Conservation (phyloP, 2,113 vertebrate genomes). For the Coturnix japonica region DNA sequence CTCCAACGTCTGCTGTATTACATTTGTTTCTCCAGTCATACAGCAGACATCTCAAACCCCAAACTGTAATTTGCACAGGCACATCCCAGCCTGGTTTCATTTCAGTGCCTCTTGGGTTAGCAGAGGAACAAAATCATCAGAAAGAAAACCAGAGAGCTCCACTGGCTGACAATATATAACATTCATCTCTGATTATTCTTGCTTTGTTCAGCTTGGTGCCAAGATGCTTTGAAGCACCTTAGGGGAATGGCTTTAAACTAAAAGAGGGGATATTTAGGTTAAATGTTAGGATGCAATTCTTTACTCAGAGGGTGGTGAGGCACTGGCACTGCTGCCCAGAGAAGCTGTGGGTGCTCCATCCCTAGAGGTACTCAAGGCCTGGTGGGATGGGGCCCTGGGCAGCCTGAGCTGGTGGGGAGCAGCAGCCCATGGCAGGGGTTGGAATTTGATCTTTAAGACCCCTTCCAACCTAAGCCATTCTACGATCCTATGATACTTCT, state of each 20-base stretch:
- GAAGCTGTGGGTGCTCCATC: too few relatives aligned
- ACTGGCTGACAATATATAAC: neutral
- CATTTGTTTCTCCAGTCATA: neutral
- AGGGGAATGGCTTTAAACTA: too few relatives aligned
- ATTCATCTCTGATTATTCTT: neutral
- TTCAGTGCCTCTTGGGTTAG: neutral
- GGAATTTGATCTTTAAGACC: too few relatives aligned
- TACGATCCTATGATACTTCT: neutral
- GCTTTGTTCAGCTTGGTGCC: neutral
- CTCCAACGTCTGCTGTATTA: neutral
- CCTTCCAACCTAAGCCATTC: too few relatives aligned
- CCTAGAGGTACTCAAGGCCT: too few relatives aligned
- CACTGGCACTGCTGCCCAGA: too few relatives aligned
- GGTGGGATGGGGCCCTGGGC: too few relatives aligned
- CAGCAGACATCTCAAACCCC: neutral
- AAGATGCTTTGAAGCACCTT: neutral
- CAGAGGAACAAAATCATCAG: neutral
- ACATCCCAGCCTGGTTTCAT: neutral
- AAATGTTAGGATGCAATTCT: too few relatives aligned
- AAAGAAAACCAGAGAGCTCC: neutral
- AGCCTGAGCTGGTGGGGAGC: too few relatives aligned
- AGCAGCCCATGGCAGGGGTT: too few relatives aligned
- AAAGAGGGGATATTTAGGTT: too few relatives aligned
- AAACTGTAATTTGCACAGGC: neutral
- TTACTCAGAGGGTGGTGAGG: too few relatives aligned